A percentile compares a stretch with the other conserved stretches of the same genome.
Conservation (phyloP, 2,888 invertebrate genomes). For the Leptinotarsa peninsularis region DNA sequence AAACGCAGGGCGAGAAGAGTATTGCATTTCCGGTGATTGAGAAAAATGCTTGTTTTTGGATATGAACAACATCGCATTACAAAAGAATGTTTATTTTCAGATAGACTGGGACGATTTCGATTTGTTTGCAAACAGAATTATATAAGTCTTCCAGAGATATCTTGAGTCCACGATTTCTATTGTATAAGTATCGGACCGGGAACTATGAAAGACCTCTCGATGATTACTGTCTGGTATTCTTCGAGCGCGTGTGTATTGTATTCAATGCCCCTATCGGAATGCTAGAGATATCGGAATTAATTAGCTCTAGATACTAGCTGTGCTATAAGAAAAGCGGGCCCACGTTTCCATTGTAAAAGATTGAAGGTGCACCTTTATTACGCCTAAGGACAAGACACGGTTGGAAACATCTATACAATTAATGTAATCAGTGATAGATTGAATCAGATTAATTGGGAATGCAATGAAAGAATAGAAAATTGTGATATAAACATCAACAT, state of each 20-base stretch:
- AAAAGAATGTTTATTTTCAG: no score
- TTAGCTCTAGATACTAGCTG: conserved; percentile 20
- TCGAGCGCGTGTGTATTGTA: conserved; percentile 21
- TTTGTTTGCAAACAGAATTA: background rate
- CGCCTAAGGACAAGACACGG: conserved; percentile 10
- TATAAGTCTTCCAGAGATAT: background rate
- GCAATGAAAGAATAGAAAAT: no score
- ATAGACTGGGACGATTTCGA: background rate
- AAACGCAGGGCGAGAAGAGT: no score
- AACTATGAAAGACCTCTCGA: conserved; percentile 6
- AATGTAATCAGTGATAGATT: background rate
- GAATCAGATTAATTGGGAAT: no score
- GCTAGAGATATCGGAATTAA: conserved; percentile 22
- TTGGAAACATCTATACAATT: conserved; percentile 14
- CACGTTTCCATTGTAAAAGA: conserved; percentile 21
- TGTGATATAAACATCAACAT: no score
- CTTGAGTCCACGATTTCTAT: conserved; percentile 13
- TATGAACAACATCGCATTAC: no score
- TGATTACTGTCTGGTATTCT: conserved; percentile 14
- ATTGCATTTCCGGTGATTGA: no score
- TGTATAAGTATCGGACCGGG: conserved; percentile 1
- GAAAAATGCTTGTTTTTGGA: no score
- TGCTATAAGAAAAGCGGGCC: conserved; percentile 8
- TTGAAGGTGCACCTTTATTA: conserved; percentile 18
- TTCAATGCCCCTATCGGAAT: conserved; percentile 22